phyloP scores from a whole-genome alignment of 2,888 invertebrate species.

The Amblyjoppa proteus region DNA sequence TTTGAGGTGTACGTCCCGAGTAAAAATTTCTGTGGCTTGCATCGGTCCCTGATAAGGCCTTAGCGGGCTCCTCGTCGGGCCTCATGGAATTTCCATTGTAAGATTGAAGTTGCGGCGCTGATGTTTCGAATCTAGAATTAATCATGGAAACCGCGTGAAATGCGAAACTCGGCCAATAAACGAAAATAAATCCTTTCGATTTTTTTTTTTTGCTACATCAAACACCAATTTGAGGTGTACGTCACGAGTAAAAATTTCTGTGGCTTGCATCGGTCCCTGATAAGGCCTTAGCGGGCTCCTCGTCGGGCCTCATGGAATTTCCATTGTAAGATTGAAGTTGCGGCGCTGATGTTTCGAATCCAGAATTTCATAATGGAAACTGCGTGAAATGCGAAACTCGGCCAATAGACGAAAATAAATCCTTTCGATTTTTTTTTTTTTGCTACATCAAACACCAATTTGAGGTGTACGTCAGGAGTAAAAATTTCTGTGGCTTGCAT shows the following conservation, averaged over 20 bases:
- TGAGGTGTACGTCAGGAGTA: not conserved
- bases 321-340: constrained; percentile 23
- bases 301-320: not conserved
- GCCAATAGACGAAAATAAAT: not conserved
- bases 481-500: no score
- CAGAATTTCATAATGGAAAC: not conserved
- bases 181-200: no score
- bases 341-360: not conserved
- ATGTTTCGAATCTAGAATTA: not conserved
- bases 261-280: no score
- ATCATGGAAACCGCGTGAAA: no score
- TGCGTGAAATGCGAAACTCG: not conserved
- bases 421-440: not conserved
- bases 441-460: no score
- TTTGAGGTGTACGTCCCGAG: not conserved
- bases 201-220: not conserved
- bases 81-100: not conserved
- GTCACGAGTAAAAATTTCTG: no score
- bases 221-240: not conserved
- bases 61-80: no score
- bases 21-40: no score
- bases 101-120: constrained; percentile 27
- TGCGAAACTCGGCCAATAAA: no score
- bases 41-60: no score
- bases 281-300: no score